Evolutionary conservation across 2,797 vertebrate genomes (phyloP), one percentile per base, ranked within the genome.

Genomic region (Myiothlypis coronata): DNA sequence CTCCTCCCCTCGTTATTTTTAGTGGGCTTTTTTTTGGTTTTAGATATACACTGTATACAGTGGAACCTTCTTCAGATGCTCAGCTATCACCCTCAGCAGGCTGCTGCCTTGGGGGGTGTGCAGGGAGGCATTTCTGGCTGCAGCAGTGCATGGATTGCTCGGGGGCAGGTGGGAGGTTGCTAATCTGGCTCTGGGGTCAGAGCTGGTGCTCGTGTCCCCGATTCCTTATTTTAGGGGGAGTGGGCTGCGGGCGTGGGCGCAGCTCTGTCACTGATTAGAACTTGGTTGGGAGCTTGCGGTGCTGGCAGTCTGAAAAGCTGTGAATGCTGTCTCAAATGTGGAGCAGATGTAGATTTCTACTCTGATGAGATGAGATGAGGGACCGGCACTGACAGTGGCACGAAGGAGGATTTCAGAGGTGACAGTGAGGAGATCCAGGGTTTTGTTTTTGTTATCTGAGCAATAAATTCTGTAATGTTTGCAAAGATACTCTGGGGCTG

Each of bases 201-300:
- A 93, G 93, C 89, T 88, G 8, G 72, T 87, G 84, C 32, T 94
- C 27, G 18, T 96, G 94, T 94, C 91, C 94, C 91, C 77, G 10
- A 90, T 96, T 96, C 87, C 91, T 83, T 96, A 91, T 94, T 96
- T 94, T 94, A 91, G 92, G 94, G 95, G 92, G 91, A 95, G 95
- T 94, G 93, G 95, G 95, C 85, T 94, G 95, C 89, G 83, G 86
- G 87, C 24, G 91, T 90, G 70, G 95, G 94, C 86, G 4, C 41
- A 75, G 87, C 89, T 84, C 95, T 93, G 91, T 95, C 95, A 93
- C 91, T 63, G 92, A 94, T 94, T 90, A 95, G 85, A 96, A 93
- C 89, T 94, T 94, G 52, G 77, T 94, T 93, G 91, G 94, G 86
- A 93, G 79, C 9, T 95, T 90, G 76, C 71, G 86, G 88, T 93